Conservation (phyloP, 2,797 vertebrate species). For the Alectoris magna region DNA sequence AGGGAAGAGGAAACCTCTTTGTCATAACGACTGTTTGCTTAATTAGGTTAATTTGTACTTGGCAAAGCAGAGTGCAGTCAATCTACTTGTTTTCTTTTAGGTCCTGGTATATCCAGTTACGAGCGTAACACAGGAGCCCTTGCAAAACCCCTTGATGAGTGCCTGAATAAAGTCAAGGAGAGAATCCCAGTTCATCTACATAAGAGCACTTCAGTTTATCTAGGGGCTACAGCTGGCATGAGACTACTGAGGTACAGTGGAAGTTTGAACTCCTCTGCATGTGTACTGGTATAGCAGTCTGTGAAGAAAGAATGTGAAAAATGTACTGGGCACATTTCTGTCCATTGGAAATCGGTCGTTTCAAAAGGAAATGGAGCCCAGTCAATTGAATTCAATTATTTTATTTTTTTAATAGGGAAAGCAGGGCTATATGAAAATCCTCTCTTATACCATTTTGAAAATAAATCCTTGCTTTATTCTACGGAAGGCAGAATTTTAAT, state of each 20-base stretch:
- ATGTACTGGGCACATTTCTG: background rate
- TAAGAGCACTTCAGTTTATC: conserved; percentile 84
- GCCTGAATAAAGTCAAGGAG: conserved; percentile 80
- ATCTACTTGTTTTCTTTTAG: conserved; percentile 74
- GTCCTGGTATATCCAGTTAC: conserved; percentile 89
- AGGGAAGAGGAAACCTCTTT: background rate
- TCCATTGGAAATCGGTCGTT: background rate
- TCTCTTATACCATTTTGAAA: background rate
- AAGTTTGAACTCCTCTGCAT: background rate
- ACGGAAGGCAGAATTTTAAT: background rate
- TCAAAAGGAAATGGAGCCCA: conserved; percentile 18
- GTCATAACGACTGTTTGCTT: conserved; percentile 7
- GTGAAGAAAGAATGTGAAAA: background rate
- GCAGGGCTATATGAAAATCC: background rate
- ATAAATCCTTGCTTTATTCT: conserved; percentile 10
- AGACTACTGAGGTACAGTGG: conserved; percentile 88
- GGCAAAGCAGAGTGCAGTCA: conserved; percentile 33
- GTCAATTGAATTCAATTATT: conserved; percentile 25
- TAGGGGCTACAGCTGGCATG: conserved; percentile 98
- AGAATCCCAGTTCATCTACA: conserved; percentile 84
- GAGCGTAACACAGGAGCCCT: conserved; percentile 76
- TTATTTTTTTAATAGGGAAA: conserved; percentile 1
- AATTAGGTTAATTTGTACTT: conserved; percentile 27
- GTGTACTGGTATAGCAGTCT: background rate
- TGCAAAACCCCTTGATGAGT: conserved; percentile 79